Percentiles rank a stretch among this genome's conserved stretches.
These are phyloP conservation scores for Anthoptus insignis DNA, from an alignment of 2,888 invertebrate genomes.

Conservation along the genomic window DNA sequence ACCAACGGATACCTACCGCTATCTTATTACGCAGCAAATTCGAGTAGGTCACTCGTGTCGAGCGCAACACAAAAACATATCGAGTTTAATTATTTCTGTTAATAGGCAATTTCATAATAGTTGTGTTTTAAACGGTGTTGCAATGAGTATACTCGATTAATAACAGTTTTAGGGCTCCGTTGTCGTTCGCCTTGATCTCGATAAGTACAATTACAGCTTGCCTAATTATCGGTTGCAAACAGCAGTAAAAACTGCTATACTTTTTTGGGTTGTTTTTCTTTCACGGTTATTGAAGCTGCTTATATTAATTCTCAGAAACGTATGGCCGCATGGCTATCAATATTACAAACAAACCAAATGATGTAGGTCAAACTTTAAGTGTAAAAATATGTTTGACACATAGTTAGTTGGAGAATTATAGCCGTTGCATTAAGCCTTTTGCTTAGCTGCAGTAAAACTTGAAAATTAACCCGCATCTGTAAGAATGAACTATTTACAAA, in stretches of 20 bases:
- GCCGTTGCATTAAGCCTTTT: too few relatives aligned
- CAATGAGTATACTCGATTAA: conserved; percentile 7
- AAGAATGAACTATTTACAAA: too few relatives aligned
- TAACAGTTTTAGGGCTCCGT: conserved; percentile 18
- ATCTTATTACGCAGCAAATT: conserved; percentile 18
- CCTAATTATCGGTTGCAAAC: conserved; percentile 16
- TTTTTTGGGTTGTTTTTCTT: background rate
- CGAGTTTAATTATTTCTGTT: conserved; percentile 6
- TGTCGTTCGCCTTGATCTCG: conserved; percentile 23
- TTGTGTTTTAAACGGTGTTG: background rate
- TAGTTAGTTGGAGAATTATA: too few relatives aligned
- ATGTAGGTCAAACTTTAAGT: conserved; percentile 9
- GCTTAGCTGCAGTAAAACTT: too few relatives aligned
- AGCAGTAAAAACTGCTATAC: conserved; percentile 4
- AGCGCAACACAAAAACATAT: background rate
- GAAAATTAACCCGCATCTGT: too few relatives aligned
- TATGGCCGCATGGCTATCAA: background rate
- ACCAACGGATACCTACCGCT: background rate
- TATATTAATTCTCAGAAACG: background rate
- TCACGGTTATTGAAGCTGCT: background rate
- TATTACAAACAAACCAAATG: background rate
- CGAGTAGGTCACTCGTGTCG: background rate
- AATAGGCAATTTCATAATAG: background rate
- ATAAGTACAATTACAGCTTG: conserved; percentile 26
- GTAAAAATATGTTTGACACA: background rate